Evolutionary conservation across 2,113 vertebrate genomes (phyloP).

Genomic region (Petroica traversi): DNA sequence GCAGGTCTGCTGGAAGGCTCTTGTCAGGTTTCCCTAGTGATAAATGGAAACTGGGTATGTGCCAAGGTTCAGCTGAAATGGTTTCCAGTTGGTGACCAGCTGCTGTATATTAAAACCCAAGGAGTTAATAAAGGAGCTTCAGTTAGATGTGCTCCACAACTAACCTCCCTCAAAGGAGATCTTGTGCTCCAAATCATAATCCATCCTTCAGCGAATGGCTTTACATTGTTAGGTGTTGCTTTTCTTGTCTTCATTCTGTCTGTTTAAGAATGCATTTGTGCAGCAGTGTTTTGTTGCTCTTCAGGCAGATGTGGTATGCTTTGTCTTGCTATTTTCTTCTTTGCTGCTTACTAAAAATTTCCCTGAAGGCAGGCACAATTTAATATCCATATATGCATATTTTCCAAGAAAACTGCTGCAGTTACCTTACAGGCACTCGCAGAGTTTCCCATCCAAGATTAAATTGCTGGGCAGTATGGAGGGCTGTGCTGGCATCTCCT

Average conservation of each 20-base stretch:
- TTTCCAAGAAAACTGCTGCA: not conserved
- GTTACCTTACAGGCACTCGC: not conserved
- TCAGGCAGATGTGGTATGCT: not conserved
- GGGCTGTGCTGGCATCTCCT: not conserved
- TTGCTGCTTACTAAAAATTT: not conserved
- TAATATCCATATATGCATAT: not conserved
- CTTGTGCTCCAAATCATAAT: not conserved
- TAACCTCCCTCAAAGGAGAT: not conserved
- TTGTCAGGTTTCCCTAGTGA: not conserved
- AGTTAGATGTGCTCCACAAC: not conserved
- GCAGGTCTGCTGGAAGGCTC: not conserved
- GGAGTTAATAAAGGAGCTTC: not conserved
- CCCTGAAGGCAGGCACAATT: not conserved
- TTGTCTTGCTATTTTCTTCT: not conserved
- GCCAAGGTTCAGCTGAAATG: not conserved
- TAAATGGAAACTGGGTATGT: not conserved
- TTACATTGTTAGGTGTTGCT: not conserved
- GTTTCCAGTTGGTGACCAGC: not conserved
- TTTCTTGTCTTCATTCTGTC: not conserved
- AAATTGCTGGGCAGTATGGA: not conserved
- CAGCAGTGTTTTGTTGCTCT: not conserved
- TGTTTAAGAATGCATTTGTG: not conserved
- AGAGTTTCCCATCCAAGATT: not conserved
- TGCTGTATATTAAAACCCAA: not conserved
- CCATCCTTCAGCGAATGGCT: not conserved